Evolutionary conservation across 2,797 vertebrate genomes (phyloP).

Genomic region (Halcyon badia): DNA sequence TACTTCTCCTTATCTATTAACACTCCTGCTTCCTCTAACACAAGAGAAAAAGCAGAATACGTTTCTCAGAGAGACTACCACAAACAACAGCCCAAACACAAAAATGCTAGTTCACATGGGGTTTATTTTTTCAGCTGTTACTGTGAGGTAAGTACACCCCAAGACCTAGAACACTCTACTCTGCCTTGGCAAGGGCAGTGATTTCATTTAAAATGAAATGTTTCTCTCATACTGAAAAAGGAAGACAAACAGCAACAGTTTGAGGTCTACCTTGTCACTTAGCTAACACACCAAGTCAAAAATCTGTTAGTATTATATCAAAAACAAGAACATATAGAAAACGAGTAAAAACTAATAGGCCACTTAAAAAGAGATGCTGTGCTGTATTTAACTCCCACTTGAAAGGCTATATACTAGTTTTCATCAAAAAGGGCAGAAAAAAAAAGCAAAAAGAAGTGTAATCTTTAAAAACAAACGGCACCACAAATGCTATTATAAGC

Average conservation of each 20-base stretch:
- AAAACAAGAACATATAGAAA: background rate
- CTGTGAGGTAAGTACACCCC: background rate
- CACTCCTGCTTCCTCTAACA: background rate
- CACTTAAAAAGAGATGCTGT: background rate
- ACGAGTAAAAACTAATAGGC: fast-evolving
- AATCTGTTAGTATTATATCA: fast-evolving
- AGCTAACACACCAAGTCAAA: background rate
- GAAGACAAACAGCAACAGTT: background rate
- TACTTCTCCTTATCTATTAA: background rate
- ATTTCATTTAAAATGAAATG: background rate
- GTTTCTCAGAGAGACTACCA: background rate
- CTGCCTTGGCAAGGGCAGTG: background rate
- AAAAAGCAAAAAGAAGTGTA: fast-evolving
- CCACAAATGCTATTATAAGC: background rate
- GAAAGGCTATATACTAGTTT: background rate
- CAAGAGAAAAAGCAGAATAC: background rate
- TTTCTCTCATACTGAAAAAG: background rate
- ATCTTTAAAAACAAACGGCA: background rate
- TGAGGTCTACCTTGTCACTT: background rate
- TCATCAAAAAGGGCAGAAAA: background rate
- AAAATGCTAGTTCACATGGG: background rate
- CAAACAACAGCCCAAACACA: background rate
- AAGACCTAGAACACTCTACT: background rate
- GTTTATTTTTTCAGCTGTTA: background rate
- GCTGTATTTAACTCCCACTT: background rate